A percentile compares a stretch with the other conserved stretches of the same genome.
Evolutionary conservation across 2,888 invertebrate genomes (phyloP).

Genomic region (Asteroscopus sphinx): DNA sequence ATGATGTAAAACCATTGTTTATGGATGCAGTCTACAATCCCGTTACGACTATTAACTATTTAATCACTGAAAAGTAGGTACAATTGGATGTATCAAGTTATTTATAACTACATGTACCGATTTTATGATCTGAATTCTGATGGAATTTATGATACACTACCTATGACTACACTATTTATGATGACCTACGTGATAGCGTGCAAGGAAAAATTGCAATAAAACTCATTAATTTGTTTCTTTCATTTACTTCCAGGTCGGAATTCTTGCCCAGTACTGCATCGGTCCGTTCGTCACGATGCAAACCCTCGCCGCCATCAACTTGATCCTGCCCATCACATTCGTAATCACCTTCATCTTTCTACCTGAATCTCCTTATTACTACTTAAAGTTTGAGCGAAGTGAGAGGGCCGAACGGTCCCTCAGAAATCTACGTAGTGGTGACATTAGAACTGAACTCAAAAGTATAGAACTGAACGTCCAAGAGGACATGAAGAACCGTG

Average conservation of each 20-base stretch:
- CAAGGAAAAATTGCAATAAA: too few relatives aligned
- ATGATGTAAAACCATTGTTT: slow-evolving; percentile 33
- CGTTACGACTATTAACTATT: slow-evolving; percentile 4
- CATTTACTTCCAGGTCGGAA: slow-evolving; percentile 86
- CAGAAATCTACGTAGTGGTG: slow-evolving; percentile 89
- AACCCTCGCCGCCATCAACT: slow-evolving; percentile 88
- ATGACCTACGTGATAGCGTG: too few relatives aligned
- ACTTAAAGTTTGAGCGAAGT: slow-evolving; percentile 86
- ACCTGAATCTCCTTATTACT: slow-evolving; percentile 92
- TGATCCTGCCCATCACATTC: slow-evolving; percentile 89
- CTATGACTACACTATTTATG: too few relatives aligned
- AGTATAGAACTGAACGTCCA: slow-evolving; percentile 88
- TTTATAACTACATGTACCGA: neutral
- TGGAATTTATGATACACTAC: too few relatives aligned
- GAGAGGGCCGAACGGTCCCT: slow-evolving; percentile 90
- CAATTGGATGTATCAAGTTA: slow-evolving; percentile 18
- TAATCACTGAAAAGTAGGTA: slow-evolving; percentile 13
- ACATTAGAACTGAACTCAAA: slow-evolving; percentile 88
- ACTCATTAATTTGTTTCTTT: slow-evolving; percentile 21
- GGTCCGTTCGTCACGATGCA: slow-evolving; percentile 90
- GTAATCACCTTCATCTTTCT: slow-evolving; percentile 89
- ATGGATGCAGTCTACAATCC: slow-evolving; percentile 24
- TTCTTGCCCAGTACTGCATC: slow-evolving; percentile 90
- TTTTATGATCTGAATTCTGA: neutral
- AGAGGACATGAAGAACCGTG: slow-evolving; percentile 87